Percentiles rank a stretch among this genome's conserved stretches.
Evolutionary conservation across 2,888 invertebrate species (phyloP).

Genomic region (Shargacucullia verbasci): DNA sequence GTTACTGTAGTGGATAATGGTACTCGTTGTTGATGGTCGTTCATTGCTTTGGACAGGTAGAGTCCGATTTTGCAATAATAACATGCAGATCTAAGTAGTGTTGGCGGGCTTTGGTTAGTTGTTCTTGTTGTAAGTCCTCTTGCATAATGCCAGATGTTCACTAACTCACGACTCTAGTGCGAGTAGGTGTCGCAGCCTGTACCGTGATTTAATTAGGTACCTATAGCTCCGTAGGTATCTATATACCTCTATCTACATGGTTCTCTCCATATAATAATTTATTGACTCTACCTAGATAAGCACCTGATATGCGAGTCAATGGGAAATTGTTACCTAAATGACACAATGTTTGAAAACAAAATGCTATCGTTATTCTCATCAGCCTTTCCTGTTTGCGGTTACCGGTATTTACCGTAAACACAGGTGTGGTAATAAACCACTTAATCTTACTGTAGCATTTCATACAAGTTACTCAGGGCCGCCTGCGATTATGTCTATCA

Average conservation of each 20-base stretch:
- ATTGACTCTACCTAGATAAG: too few species aligned
- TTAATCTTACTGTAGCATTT: slow-evolving; percentile 48
- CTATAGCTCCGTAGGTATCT: too few species aligned
- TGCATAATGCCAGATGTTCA: slow-evolving; percentile 78
- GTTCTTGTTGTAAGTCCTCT: slow-evolving; percentile 38
- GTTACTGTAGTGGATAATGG: too few species aligned
- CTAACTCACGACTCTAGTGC: slow-evolving; percentile 69
- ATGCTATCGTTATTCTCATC: slow-evolving; percentile 49
- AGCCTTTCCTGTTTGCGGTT: slow-evolving; percentile 36
- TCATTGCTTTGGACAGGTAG: not conserved
- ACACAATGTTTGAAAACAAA: slow-evolving; percentile 3
- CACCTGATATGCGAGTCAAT: too few species aligned
- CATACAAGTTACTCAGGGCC: slow-evolving; percentile 53
- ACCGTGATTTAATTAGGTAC: slow-evolving; percentile 62
- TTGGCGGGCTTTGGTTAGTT: slow-evolving; percentile 31
- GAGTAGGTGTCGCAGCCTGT: slow-evolving; percentile 71
- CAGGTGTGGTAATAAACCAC: slow-evolving; percentile 50
- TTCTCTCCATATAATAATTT: too few species aligned
- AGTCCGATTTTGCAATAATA: slow-evolving; percentile 10
- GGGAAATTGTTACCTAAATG: too few species aligned
- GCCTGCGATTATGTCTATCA: slow-evolving; percentile 56
- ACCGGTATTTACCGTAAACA: slow-evolving; percentile 50
- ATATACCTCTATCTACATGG: slow-evolving; percentile 21
- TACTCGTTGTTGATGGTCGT: not conserved
- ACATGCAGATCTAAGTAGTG: slow-evolving; percentile 12